These are phyloP conservation scores for Oreochromis tanganicae DNA, from an alignment of 2,113 vertebrate genomes.

Conservation along the genomic window DNA sequence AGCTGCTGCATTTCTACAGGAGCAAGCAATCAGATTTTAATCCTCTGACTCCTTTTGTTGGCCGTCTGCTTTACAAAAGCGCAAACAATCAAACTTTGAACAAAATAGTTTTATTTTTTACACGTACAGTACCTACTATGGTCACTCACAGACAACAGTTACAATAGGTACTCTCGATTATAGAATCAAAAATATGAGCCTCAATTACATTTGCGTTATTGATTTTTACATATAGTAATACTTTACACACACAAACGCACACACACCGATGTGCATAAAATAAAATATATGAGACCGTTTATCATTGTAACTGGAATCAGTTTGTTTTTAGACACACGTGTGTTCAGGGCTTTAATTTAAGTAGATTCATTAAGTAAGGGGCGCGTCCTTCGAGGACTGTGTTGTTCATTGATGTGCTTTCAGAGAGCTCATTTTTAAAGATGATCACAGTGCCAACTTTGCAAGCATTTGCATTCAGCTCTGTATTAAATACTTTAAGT, in stretches of 20 bases:
- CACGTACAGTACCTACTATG: constrained; percentile 28
- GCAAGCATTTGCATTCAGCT: background rate
- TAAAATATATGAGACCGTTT: background rate
- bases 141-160: constrained; percentile 36
- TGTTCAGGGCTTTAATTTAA: background rate
- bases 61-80: background rate
- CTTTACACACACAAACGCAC: background rate
- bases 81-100: constrained; percentile 21
- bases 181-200: constrained; percentile 21
- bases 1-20: background rate
- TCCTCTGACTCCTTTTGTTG: background rate
- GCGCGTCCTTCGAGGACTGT: background rate
- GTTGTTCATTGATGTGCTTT: background rate
- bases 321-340: background rate
- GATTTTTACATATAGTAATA: background rate
- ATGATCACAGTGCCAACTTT: background rate
- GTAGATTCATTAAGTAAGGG: background rate
- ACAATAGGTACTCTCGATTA: constrained; percentile 16
- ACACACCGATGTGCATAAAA: background rate
- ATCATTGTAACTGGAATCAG: background rate
- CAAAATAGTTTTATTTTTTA: constrained; percentile 68
- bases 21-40: background rate
- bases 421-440: background rate
- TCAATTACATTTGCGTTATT: background rate
- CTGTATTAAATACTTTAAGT: background rate